A percentile compares a stretch with the other conserved stretches of the same genome.
Conservation (phyloP, 2,888 invertebrate genomes). For the Prenolepis imparis region DNA sequence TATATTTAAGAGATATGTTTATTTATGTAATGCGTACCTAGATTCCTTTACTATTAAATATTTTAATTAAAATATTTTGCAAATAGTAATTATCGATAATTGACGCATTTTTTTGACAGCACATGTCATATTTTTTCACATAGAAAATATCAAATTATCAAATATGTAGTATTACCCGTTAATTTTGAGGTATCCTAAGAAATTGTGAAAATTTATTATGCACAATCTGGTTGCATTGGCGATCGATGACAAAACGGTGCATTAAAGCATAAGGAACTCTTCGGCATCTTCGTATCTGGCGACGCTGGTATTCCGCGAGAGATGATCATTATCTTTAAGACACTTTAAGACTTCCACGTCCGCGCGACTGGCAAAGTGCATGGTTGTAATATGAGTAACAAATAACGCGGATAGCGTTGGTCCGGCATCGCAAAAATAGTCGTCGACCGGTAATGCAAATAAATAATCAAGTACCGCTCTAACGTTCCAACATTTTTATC, state of each 20-base stretch:
- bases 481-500: slow-evolving; percentile 32
- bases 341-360: slow-evolving; percentile 41
- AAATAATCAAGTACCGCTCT: slow-evolving; percentile 35
- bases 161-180: slow-evolving; percentile 12
- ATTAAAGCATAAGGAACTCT: slow-evolving; percentile 11
- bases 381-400: slow-evolving; percentile 48
- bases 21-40: too few relatives aligned
- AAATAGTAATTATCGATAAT: slow-evolving; percentile 4
- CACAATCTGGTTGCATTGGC: neutral
- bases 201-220: neutral
- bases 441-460: slow-evolving; percentile 34
- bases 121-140: neutral
- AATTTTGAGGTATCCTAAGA: neutral
- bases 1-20: too few relatives aligned
- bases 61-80: too few relatives aligned
- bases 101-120: neutral
- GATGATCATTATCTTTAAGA: slow-evolving; percentile 42
- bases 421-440: slow-evolving; percentile 2
- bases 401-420: slow-evolving; percentile 28
- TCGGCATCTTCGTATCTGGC: neutral
- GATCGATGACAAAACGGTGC: slow-evolving; percentile 22
- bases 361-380: slow-evolving; percentile 3
- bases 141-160: neutral
- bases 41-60: too few relatives aligned
- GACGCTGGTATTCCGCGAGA: neutral